Evolutionary conservation across 2,797 vertebrate genomes (phyloP), one percentile per base, ranked within the genome.

Genomic region (Muraenolepis orangiensis): DNA sequence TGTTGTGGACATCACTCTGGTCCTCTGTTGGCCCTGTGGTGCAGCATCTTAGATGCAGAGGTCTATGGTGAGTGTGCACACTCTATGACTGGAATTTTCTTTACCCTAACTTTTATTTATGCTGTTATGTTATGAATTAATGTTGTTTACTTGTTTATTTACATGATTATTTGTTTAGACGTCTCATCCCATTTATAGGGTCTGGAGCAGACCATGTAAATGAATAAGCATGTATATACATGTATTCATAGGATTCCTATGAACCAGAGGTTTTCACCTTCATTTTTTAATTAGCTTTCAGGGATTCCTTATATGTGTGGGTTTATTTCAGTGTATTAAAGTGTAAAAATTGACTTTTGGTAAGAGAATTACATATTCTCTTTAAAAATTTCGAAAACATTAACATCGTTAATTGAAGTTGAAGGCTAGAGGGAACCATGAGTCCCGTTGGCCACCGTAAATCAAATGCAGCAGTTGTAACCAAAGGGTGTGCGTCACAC

Each of bases 391-490:
- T 6, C 8, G 1, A 7, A 57, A 57, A 64, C 57, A 61, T 64
- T 26, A n/a, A 12, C 26, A 64, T 3, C 57, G 57, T 64, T 26
- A 64, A 64, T 64, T 26, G 10, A 64, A 64, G 57, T 64, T 64
- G 57, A 28, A 64, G 57, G 57, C 57, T 64, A 12, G 57, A 64
- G 57, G 57, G 11, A 38, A 67, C 79, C 73, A 76, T 2, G 64
- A 69, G 23, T 31, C 28, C 12, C 36, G 78, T 38, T 14, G 38
- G 26, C 32, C 32, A 40, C 18, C 76, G 73, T 28, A 3, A 71
- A 23, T 74, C 69, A 75, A 78, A 79, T 51, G 10, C 5, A 64
- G 57, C 57, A 64, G 57, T 64, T 3, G 23, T 64, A 26, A 26
- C 57, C n/a, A 26, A 12, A 26, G 3, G 57, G 57, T 26, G 57